phyloP scores from a whole-genome alignment of 2,797 vertebrate genomes.

The Fistularia commersonii region DNA sequence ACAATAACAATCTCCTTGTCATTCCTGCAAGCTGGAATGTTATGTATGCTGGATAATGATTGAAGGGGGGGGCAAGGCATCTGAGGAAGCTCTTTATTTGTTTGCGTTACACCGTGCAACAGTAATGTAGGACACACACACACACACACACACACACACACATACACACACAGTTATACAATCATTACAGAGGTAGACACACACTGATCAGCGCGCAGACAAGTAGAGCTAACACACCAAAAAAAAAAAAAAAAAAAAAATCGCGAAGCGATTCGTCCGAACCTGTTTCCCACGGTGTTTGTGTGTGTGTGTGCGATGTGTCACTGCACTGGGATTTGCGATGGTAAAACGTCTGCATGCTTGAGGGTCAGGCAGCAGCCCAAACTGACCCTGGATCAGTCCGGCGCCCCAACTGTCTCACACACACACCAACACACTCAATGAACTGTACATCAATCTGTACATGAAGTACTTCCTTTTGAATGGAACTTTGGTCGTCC shows the following conservation, averaged over 20 bases:
- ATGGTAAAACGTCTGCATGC: too few relatives aligned
- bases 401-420: slow-evolving; percentile 2
- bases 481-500: too few relatives aligned
- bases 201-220: too few relatives aligned
- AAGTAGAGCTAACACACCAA: too few relatives aligned
- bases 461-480: too few relatives aligned
- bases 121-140: slow-evolving; percentile 62
- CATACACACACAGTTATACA: slow-evolving; percentile 4
- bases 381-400: slow-evolving; percentile 36
- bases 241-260: slow-evolving; percentile 18
- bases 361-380: too few relatives aligned
- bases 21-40: slow-evolving; percentile 75
- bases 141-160: slow-evolving; percentile 10
- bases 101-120: slow-evolving; percentile 64
- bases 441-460: background rate
- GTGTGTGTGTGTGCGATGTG: slow-evolving; percentile 14
- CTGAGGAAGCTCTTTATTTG: slow-evolving; percentile 73
- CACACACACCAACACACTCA: slow-evolving; percentile 16
- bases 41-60: slow-evolving; percentile 76
- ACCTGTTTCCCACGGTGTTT: slow-evolving; percentile 48
- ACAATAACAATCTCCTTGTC: slow-evolving; percentile 79
- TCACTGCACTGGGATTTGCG: slow-evolving; percentile 5
- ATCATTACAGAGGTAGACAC: too few relatives aligned
- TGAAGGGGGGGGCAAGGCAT: slow-evolving; percentile 54
- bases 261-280: slow-evolving; percentile 13